phyloP scores from a whole-genome alignment of 2,797 vertebrate species.

The Adelosebastes latens region DNA sequence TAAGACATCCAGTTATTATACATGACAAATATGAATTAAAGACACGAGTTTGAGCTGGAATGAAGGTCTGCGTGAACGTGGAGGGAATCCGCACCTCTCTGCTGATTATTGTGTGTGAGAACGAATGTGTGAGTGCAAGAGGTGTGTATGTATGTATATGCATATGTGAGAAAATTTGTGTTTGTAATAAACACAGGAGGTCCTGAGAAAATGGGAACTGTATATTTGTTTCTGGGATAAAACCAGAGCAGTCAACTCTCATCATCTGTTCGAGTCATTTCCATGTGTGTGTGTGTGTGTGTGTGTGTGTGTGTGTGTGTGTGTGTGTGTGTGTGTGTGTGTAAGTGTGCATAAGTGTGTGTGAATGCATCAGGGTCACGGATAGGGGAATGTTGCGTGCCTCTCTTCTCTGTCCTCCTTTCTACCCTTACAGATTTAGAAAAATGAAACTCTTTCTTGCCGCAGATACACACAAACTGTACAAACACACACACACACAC shows the following conservation, averaged over 20 bases:
- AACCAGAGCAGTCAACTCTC: slow-evolving; percentile 26
- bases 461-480: slow-evolving; percentile 56
- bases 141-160: slow-evolving; percentile 23
- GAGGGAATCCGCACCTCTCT: slow-evolving; percentile 3
- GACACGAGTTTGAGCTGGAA: slow-evolving; percentile 12
- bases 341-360: not conserved
- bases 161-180: slow-evolving; percentile 3
- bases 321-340: slow-evolving; percentile 8
- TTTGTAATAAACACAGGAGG: slow-evolving; percentile 29
- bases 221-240: slow-evolving; percentile 52
- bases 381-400: slow-evolving; percentile 54
- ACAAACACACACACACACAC: slow-evolving; percentile 39
- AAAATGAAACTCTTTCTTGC: slow-evolving; percentile 77
- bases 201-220: slow-evolving; percentile 42
- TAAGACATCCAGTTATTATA: slow-evolving; percentile 44
- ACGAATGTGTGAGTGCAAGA: not conserved
- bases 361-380: slow-evolving; percentile 43
- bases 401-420: slow-evolving; percentile 66
- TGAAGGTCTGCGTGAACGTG: slow-evolving; percentile 3
- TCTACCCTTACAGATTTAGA: slow-evolving; percentile 75
- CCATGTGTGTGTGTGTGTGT: not conserved
- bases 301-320: slow-evolving; percentile 18
- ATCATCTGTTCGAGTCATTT: slow-evolving; percentile 42
- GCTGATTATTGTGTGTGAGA: not conserved
- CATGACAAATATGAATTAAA: slow-evolving; percentile 60